These are phyloP conservation scores for Neopelma chrysocephalum DNA, from an alignment of 2,797 vertebrate genomes.

Conservation along the genomic window DNA sequence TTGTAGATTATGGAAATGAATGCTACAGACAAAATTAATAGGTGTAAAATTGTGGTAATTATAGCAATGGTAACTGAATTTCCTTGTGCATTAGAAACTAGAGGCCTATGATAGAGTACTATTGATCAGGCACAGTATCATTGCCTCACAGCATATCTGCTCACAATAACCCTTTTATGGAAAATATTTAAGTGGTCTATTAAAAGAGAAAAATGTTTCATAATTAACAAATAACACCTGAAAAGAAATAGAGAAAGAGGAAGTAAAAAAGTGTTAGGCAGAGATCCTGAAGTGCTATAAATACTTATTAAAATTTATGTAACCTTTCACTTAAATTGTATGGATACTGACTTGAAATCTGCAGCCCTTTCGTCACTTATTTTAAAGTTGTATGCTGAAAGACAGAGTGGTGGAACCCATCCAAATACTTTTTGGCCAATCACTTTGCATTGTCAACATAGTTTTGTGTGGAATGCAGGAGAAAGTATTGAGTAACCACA, in stretches of 20 bases:
- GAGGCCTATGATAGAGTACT: neutral
- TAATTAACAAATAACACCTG: neutral
- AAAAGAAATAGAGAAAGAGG: neutral
- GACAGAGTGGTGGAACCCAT: neutral
- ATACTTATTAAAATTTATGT: neutral
- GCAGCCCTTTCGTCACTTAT: neutral
- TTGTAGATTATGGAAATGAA: slow-evolving; percentile 74
- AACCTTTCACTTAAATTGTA: neutral
- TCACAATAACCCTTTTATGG: slow-evolving; percentile 36
- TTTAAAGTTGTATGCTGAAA: neutral
- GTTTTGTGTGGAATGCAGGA: neutral
- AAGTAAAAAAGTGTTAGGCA: neutral
- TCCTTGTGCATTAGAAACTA: slow-evolving; percentile 54
- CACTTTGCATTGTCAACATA: neutral
- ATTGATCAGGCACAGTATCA: slow-evolving; percentile 39
- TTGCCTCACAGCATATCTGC: neutral
- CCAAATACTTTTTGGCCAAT: neutral
- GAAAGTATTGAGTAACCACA: neutral
- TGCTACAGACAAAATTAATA: slow-evolving; percentile 74
- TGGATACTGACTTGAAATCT: neutral
- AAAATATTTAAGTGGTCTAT: slow-evolving; percentile 12
- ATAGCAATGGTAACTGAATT: slow-evolving; percentile 72
- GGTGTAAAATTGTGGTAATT: slow-evolving; percentile 76
- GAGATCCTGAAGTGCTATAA: neutral
- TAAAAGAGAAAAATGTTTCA: neutral